Base-by-base conservation (phyloP, 2,888 invertebrate genomes). In the Nemotelus nigrinus region DNA sequence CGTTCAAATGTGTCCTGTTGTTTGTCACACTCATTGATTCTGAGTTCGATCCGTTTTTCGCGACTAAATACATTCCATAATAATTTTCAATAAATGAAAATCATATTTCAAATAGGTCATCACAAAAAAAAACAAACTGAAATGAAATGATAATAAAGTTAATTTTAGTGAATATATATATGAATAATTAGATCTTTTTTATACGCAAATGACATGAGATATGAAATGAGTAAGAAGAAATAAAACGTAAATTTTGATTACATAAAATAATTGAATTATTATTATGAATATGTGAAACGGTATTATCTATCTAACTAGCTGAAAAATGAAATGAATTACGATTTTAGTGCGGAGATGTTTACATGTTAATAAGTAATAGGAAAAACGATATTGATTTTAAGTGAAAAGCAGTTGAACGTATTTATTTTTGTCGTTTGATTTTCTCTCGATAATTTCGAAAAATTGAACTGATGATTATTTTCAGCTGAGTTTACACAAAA, bases 151-250 rank as follows among this genome's bases (percentile, higher is more conserved):
- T 64, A 72, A 64, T 60, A 72, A 78, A 77, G 25, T 57, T 77
- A 72, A 75, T 60, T 25, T 74, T 64, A 74, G 72, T 50, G 48
- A 68, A 67, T 67, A 74, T 25, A 25, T 25, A 25, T 25, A 25
- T 25, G 25, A 25, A 25, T 76, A 68, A 55, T 78, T 76, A 78
- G 78, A 76, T 58, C 76, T 76, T 76, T 78, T 78, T 78, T 78
- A 76, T 70, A 78, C 60, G 78, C 76, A 76, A 77, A 68, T 7
- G 50, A 48, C 25, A 25, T 25, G 25, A 25, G 25, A 25, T 25
- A 63, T 47, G 55, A 39, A 71, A 63, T 57, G 55, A 71, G 6
- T 43, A 25, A 25, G 25, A 25, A 25, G 25, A 25, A 25, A 25
- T 25, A 25, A 25, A 53, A 53, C 8, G 48, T 67, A 67, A 67